phyloP scores from a whole-genome alignment of 2,888 invertebrate genomes.

The Andrena haemorrhoa region DNA sequence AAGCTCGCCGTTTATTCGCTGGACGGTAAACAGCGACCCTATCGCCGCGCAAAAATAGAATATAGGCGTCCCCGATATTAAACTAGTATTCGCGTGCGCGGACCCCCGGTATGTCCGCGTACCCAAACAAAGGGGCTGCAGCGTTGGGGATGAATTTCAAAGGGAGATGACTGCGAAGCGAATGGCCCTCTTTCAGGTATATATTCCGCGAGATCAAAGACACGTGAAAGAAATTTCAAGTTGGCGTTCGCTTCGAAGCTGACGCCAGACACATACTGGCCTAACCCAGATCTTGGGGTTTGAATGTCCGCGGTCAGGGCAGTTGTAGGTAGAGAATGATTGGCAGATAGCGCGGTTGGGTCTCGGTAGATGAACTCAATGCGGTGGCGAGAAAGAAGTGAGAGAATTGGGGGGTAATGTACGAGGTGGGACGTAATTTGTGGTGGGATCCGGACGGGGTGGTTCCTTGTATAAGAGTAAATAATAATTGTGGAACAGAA shows the following conservation, averaged over 20 bases:
- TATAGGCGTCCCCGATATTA: conserved; percentile 30
- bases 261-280: not conserved
- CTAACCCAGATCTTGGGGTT: not conserved
- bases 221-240: not conserved
- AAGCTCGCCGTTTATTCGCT: conserved; percentile 31
- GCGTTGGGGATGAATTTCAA: too few species aligned
- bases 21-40: conserved; percentile 32
- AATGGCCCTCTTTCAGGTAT: too few species aligned
- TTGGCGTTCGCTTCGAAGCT: not conserved
- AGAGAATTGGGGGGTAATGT: not conserved
- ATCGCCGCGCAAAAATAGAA: conserved; percentile 25
- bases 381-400: not conserved
- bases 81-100: conserved; percentile 2
- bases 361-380: not conserved
- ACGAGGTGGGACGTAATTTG: too few species aligned
- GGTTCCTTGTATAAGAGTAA: too few species aligned
- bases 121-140: not conserved
- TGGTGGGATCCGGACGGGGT: too few species aligned
- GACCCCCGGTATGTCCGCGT: not conserved
- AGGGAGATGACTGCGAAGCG: too few species aligned
- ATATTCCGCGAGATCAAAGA: not conserved
- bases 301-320: not conserved
- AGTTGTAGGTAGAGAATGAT: not conserved
- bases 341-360: not conserved
- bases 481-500: too few species aligned